Evolutionary conservation across 1,140 invertebrate genomes (phyloP), one percentile per base, ranked within the genome.

Genomic region (Helicoverpa armigera): DNA sequence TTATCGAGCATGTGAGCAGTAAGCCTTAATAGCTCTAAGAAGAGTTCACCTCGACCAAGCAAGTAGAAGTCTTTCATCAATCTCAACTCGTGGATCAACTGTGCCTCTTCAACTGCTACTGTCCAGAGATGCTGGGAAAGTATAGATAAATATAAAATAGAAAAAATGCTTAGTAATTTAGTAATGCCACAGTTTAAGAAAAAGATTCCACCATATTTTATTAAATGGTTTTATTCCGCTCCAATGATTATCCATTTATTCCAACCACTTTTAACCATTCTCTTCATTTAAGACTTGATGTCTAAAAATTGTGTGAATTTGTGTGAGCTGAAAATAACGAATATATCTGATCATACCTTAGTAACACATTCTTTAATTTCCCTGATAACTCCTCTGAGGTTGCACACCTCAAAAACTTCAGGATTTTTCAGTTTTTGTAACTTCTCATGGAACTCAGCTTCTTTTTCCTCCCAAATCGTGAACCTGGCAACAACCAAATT

Each of bases 1-100:
- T 89, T 93, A 48, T 95, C 93, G 12, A 95, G 81, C 77, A 95
- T 90, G 70, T 89, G 93, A 1, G 94, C 84, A 0, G 93, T 89
- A 0, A 95, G 86, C 14, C 94, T 79, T n/a, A 95, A 83, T 3
- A 98, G 96, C 89, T 97, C 97, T 18, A 97, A 93, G 86, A 97
- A 98, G 10, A 98, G 95, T 93, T 98, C 97, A 0, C 97, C 97
- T 12, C 97, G 95, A 2, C 97, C 97, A 77, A 98, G 93, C 4
- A 97, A 92, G 85, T 96, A 98, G 90, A 97, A 98, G 84, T 98
- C 97, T 86, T 98, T 97, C 63, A 98, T 96, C 2, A 97, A 88
- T 82, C 95, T 95, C 35, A 98, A 89, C 84, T 98, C 97, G 58
- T 96, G 95, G 12, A 97, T 90, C 9, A 98, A 91, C 80, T 97